Evolutionary conservation across 1,140 invertebrate species (phyloP).

Genomic region (Drosophila ambigua): DNA sequence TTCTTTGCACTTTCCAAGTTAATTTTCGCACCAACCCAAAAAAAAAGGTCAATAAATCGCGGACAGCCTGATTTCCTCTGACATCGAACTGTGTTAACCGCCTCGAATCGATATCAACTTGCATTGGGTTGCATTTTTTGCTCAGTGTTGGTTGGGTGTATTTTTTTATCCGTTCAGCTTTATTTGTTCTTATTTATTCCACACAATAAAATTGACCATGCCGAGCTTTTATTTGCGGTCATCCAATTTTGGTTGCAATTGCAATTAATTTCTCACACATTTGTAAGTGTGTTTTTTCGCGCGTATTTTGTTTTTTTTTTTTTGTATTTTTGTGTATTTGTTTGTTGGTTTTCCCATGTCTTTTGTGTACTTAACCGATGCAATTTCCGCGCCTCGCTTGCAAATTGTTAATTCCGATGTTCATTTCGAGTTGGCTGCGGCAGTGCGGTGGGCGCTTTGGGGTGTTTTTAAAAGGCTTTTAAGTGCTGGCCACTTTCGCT

Average conservation of each 20-base stretch:
- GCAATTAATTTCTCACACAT: constrained; percentile 77
- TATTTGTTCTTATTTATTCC: constrained; percentile 4
- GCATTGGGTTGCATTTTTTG: constrained; percentile 15
- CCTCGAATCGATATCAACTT: constrained; percentile 10
- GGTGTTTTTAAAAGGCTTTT: constrained; percentile 17
- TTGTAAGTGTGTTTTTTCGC: constrained; percentile 58
- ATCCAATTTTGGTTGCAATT: constrained; percentile 65
- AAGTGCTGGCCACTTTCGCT: constrained; percentile 36
- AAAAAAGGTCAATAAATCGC: neutral
- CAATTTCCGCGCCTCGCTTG: constrained; percentile 49
- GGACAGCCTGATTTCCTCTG: constrained; percentile 7
- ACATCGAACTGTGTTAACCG: constrained; percentile 8
- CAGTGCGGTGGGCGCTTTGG: neutral
- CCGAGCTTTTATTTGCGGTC: constrained; percentile 62
- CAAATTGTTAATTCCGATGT: constrained; percentile 50
- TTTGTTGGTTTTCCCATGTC: constrained; percentile 7
- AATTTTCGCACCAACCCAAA: too few species aligned
- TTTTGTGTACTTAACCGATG: constrained; percentile 38
- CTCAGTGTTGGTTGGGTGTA: constrained; percentile 4
- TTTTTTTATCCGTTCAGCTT: constrained; percentile 9
- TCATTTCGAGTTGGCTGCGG: constrained; percentile 5
- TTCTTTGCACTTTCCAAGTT: too few species aligned
- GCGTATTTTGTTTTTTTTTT: constrained; percentile 8
- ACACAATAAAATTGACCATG: constrained; percentile 46
- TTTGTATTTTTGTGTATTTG: neutral